Base-by-base conservation (phyloP, 2,888 invertebrate genomes). In the Tolmerus cingulatus region DNA sequence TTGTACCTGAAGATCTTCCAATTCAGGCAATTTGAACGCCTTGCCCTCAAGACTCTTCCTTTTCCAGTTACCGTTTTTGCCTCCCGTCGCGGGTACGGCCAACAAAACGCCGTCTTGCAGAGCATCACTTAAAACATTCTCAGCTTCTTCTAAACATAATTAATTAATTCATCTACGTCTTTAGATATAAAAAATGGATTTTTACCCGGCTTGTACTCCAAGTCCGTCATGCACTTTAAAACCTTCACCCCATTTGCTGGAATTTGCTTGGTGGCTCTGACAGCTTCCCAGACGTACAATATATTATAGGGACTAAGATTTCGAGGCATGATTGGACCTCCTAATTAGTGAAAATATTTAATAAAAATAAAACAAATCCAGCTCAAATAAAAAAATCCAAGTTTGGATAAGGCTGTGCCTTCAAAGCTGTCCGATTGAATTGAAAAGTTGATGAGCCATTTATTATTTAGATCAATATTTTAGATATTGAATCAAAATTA, bases 221-320 rank as follows among this genome's bases (percentile, higher is more conserved):
- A 8, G 12, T 84, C 82, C 14, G 40, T 19, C 66, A 84, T 37
- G 57, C 23, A 84, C 37, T 84, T 84, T 9, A 66, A 66, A 37
- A 84, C 82, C 37, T 66, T 84, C 27, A 66, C n/a, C 1, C 37
- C 82, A 37, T n/a, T 57, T 19, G 82, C 82, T n/a, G 82, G 82
- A 66, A 34, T 34, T 84, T 84, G 82, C 27, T 84, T 84, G 8
- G 37, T 37, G 8, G 23, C 37, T 23, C 23, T 57, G 1, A 84
- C 27, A 1, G 82, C 82, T 66, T 84, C 37, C 82, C 82, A 84
- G 0, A 84, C 23, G 14, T 84, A 84, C 14, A 57, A 23, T n/a
- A 66, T 51, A 84, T 84, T 66, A 14, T 84, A 40, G 2, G 82
- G 82, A n/a, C 12, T 30, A 7, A 84, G 57, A 5, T n/a, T 66